Base-by-base conservation (phyloP, 2,888 invertebrate species). In the Cabera pusaria region DNA sequence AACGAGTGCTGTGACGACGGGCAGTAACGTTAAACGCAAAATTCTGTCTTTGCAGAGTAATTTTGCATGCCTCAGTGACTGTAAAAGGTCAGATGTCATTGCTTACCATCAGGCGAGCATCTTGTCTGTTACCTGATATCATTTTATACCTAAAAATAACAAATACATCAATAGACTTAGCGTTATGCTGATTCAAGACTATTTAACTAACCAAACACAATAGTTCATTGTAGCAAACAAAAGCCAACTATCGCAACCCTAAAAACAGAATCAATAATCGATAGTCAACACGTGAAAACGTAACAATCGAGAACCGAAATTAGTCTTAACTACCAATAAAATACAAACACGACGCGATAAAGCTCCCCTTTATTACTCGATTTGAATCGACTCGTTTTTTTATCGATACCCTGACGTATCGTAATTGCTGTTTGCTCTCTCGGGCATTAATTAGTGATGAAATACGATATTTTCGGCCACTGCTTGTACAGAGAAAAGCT, bases 351-450 rank as follows among this genome's bases (percentile, higher is more conserved):
- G 56, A 59, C 56, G 40, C 66, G 65, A 69, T 75, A 70, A 77
- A 75, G 68, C 64, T 66, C 62, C 67, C 64, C 59, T 72, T 68
- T 67, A 64, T 64, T 55, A 56, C 59, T 53, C 65, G 69, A 61
- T 76, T 76, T 66, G 64, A 72, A 59, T 67, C 61, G 51, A 49
- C 38, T 46, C 46, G 49, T 50, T 70, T 74, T 81, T 80, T 72
- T 71, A 68, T 68, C 65, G 64, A 8, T 23, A 16, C 32, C 21
- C 59, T 64, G 70, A 69, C 71, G 73, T 72, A 61, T 66, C 63
- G 75, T 81, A 80, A 83, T 82, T 81, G 79, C 63, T 82, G 79
- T 84, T 82, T 81, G 73, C 65, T 66, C 64, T 65, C 64, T 41
- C 43, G 66, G 57, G 70, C 73, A 79, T 78, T 79, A 79, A 84